Evolutionary conservation across 2,797 vertebrate genomes (phyloP), one percentile per base, ranked within the genome.

Genomic region (Sandelia bainsii): DNA sequence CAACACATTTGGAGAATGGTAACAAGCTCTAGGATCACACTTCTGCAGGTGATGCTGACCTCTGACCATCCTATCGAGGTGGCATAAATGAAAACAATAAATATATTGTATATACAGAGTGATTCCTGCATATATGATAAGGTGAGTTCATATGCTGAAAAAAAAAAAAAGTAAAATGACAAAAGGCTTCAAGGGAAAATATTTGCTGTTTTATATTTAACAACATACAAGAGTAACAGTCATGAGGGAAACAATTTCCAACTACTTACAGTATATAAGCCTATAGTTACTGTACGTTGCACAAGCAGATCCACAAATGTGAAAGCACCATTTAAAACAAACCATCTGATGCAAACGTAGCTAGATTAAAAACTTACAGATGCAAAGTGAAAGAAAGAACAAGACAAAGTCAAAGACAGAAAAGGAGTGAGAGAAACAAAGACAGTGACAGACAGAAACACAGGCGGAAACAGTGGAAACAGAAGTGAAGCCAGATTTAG

Each of bases 401-500:
- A n/a, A 65, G 54, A 70, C 10, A 68, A 59, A 69, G 42, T 5
- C 0, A 46, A 56, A 75, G 27, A 72, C 37, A 57, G 16, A 62
- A 67, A 70, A 72, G 48, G 66, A 78, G 50, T 25, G 40, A 74
- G 49, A 72, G 61, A 50, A 61, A 84, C 69, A 79, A 16, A 79
- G 70, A 48, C 56, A 27, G 68, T 71, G 80, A 87, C 79, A 45
- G 76, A 72, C 79, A 46, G 74, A 72, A 40, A 66, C 37, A 16
- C 19, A n/a, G 19, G 2, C 19, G 19, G 44, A 46, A n/a, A 46
- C 6, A 34, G 11, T 32, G 34, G 56, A 80, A 45, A 86, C n/a
- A 44, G 66, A 48, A 49, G 44, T 62, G 61, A 74, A 64, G 48
- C 53, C 53, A 64, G 72, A 89, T 89, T 82, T 80, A 87, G 71